Conservation (phyloP, 2,888 invertebrate species). For the Dinocampus coccinellae region DNA sequence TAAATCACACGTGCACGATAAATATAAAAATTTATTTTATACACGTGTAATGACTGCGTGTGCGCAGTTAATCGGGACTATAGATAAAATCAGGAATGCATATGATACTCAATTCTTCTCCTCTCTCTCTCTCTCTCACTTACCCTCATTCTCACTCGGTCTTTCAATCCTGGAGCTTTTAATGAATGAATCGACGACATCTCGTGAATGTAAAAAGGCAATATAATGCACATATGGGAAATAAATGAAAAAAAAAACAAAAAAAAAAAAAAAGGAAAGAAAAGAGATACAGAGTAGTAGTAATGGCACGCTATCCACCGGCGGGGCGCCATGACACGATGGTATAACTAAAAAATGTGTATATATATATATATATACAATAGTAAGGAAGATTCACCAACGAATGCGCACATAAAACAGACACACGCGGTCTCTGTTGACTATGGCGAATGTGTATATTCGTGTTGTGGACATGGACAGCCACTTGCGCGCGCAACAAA, state of each 20-base stretch:
- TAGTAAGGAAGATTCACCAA: conserved; percentile 31
- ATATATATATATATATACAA: too few relatives aligned
- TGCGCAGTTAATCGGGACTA: conserved; percentile 50
- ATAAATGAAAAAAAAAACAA: too few relatives aligned
- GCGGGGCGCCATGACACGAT: conserved; percentile 35
- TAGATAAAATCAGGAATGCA: conserved; percentile 62
- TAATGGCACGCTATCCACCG: neutral
- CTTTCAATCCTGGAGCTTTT: conserved; percentile 14
- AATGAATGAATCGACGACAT: conserved; percentile 58
- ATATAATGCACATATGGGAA: conserved; percentile 6
- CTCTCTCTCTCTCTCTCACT: too few relatives aligned
- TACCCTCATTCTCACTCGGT: too few relatives aligned
- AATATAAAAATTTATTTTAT: too few relatives aligned
- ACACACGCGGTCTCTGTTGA: neutral
- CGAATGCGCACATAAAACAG: conserved; percentile 22
- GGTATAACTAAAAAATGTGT: too few relatives aligned
- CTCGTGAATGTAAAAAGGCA: conserved; percentile 55
- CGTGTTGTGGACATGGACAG: conserved; percentile 9
- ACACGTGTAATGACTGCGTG: neutral
- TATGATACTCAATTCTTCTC: too few relatives aligned
- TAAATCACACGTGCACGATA: neutral
- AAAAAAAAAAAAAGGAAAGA: too few relatives aligned
- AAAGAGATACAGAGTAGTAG: too few relatives aligned
- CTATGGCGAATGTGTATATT: neutral
- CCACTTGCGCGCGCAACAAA: conserved; percentile 25